phyloP scores from a whole-genome alignment of 2,797 vertebrate species.

The Acanthornis magna region DNA sequence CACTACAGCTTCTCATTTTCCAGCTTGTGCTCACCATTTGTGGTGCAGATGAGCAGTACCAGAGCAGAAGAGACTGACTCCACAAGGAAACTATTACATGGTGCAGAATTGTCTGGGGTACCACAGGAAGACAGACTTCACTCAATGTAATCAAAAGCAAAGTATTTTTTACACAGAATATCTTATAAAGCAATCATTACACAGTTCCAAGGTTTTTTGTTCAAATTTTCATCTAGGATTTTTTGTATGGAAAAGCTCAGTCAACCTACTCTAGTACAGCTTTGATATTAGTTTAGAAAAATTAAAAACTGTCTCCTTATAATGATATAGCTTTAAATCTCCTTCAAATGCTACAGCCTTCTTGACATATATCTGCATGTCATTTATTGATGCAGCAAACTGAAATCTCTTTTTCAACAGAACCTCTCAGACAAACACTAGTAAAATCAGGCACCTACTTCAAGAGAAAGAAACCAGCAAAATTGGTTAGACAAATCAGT shows the following conservation, averaged over 20 bases:
- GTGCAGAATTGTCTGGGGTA: background rate
- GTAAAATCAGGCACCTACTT: background rate
- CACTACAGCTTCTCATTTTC: slow-evolving; percentile 20
- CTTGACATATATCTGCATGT: background rate
- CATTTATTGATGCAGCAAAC: background rate
- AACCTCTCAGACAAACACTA: background rate
- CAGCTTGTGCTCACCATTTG: background rate
- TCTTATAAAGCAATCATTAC: background rate
- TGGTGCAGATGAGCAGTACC: background rate
- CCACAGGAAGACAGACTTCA: background rate
- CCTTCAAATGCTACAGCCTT: background rate
- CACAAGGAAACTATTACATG: slow-evolving; percentile 41
- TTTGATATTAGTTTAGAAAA: background rate
- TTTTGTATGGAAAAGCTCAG: background rate
- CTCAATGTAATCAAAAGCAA: background rate
- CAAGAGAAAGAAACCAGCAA: background rate
- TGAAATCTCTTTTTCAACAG: background rate
- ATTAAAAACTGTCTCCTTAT: background rate
- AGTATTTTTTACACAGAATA: background rate
- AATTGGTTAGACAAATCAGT: background rate
- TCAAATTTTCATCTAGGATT: background rate
- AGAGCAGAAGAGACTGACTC: background rate
- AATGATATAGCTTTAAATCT: background rate
- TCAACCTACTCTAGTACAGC: background rate
- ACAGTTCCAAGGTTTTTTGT: background rate